phyloP scores from a whole-genome alignment of 2,113 vertebrate species.

The Lichenostomus cassidix region DNA sequence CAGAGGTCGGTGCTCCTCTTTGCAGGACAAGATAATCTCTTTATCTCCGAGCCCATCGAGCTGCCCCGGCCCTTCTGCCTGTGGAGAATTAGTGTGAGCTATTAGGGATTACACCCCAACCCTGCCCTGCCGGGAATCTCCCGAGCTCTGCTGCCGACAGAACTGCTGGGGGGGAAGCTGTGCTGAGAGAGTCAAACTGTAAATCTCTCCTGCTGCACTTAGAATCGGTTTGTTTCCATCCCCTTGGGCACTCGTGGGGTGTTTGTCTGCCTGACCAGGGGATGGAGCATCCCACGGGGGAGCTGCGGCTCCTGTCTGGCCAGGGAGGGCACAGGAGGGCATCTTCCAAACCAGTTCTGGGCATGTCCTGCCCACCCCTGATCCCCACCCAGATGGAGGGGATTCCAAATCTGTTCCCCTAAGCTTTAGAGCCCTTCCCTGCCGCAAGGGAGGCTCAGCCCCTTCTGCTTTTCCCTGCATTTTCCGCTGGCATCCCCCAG shows the following conservation, averaged over 20 bases:
- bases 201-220: not conserved
- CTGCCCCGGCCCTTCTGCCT: not conserved
- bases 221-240: not conserved
- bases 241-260: accelerated
- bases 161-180: not conserved
- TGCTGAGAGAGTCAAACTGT: accelerated
- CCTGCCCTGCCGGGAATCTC: not conserved
- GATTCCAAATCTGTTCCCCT: not conserved
- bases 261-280: not conserved
- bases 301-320: accelerated
- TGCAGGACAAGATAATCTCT: constrained; percentile 26
- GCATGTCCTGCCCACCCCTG: accelerated
- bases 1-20: not conserved
- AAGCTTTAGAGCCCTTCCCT: not conserved
- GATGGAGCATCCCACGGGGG: accelerated
- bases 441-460: accelerated
- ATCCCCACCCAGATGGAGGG: accelerated
- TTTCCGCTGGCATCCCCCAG: not conserved
- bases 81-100: not conserved
- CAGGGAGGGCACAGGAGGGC: accelerated
- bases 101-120: not conserved
- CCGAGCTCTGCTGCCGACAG: not conserved
- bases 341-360: not conserved
- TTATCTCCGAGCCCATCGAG: not conserved
- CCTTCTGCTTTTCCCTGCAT: accelerated